phyloP scores from a whole-genome alignment of 2,888 invertebrate genomes.

The Platycheirus rosarum region DNA sequence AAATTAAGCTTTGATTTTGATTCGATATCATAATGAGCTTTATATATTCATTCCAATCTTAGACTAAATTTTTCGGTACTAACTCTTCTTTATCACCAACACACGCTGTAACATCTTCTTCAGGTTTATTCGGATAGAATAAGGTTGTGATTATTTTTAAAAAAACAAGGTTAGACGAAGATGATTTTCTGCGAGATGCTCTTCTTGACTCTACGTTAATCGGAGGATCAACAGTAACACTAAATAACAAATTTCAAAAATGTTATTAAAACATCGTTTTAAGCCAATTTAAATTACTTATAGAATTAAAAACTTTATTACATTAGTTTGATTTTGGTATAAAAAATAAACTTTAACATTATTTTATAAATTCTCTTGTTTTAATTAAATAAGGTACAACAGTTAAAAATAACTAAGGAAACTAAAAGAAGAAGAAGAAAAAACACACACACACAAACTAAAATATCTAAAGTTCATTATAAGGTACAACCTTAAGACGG shows the following conservation, averaged over 20 bases:
- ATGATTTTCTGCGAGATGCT: conserved; percentile 4
- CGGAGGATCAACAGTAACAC: conserved; percentile 11
- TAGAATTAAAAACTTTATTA: conserved; percentile 38
- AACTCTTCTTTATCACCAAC: background rate
- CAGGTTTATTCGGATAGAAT: conserved; percentile 48
- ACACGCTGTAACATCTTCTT: background rate
- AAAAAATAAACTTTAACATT: conserved; percentile 68
- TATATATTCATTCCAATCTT: background rate
- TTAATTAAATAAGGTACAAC: conserved; percentile 60
- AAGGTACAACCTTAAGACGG: conserved; percentile 13
- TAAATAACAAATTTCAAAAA: conserved; percentile 22
- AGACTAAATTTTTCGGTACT: background rate
- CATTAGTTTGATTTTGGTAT: conserved; percentile 44
- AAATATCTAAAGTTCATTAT: background rate
- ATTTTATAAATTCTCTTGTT: conserved; percentile 29
- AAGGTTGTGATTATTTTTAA: conserved; percentile 54
- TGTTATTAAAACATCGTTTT: background rate
- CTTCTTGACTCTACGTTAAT: background rate
- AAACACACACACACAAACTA: background rate
- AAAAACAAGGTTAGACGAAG: conserved; percentile 10
- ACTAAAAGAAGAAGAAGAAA: conserved; percentile 15
- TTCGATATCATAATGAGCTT: too few species aligned
- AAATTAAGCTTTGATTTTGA: too few species aligned
- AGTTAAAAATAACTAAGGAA: conserved; percentile 24
- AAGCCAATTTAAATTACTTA: conserved; percentile 4